Percentiles rank a stretch among this genome's conserved stretches.
These are phyloP conservation scores for Sarcophaga bullata DNA, from an alignment of 1,140 invertebrate species.

Conservation along the genomic window DNA sequence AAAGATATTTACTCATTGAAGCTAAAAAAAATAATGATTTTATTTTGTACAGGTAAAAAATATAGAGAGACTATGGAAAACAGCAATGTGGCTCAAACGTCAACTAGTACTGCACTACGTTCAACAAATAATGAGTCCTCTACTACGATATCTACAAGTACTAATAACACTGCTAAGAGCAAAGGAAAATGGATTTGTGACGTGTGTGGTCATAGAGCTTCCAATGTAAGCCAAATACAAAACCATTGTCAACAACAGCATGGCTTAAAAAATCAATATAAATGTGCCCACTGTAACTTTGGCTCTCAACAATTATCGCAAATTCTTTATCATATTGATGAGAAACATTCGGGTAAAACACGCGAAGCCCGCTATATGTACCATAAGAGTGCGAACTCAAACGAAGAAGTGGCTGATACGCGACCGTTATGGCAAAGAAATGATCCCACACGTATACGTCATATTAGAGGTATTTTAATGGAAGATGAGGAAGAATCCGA, in stretches of 20 bases:
- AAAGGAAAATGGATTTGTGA: slow-evolving; percentile 43
- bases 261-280: slow-evolving; percentile 70
- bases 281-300: slow-evolving; percentile 74
- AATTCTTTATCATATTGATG: slow-evolving; percentile 59
- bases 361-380: slow-evolving; percentile 31
- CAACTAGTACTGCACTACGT: neutral
- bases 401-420: slow-evolving; percentile 47
- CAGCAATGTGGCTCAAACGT: neutral
- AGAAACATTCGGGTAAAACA: slow-evolving; percentile 42
- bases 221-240: slow-evolving; percentile 32
- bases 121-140: neutral
- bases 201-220: slow-evolving; percentile 27
- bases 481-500: slow-evolving; percentile 62
- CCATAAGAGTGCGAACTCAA: slow-evolving; percentile 46
- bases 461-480: slow-evolving; percentile 70
- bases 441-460: slow-evolving; percentile 66
- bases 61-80: neutral
- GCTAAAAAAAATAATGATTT: neutral
- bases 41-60: slow-evolving; percentile 27
- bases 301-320: slow-evolving; percentile 64
- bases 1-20: no score
- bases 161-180: slow-evolving; percentile 48
- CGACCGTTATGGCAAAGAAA: slow-evolving; percentile 69
- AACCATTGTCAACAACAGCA: slow-evolving; percentile 30
- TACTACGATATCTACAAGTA: neutral